A percentile compares a stretch with the other conserved stretches of the same genome.
phyloP scores from a whole-genome alignment of 2,797 vertebrate genomes.

The Decapterus maruadsi region DNA sequence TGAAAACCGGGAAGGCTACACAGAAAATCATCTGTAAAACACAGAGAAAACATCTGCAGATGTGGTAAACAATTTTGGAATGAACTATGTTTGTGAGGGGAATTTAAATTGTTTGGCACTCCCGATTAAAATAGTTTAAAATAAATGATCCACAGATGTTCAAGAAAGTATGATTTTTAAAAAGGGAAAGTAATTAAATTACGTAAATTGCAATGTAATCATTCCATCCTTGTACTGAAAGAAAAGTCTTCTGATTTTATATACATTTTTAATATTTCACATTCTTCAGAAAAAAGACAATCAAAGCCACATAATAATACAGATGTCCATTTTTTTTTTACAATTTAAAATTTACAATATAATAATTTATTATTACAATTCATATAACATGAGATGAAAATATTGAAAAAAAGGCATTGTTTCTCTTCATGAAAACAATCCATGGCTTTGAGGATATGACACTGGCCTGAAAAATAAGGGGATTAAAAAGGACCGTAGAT shows the following conservation, averaged over 20 bases:
- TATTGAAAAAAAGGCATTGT: constrained; percentile 72
- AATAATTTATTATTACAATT: constrained; percentile 85
- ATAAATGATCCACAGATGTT: constrained; percentile 14
- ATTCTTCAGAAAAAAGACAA: constrained; percentile 82
- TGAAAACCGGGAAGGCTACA: not conserved
- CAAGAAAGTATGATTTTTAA: not conserved
- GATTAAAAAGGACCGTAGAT: constrained; percentile 26
- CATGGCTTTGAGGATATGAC: constrained; percentile 74
- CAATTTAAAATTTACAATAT: constrained; percentile 86
- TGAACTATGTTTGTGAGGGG: constrained; percentile 17
- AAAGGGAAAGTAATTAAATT: not conserved
- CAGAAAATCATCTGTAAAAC: constrained; percentile 11
- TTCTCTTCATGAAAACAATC: constrained; percentile 64
- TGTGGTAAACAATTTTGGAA: constrained; percentile 26
- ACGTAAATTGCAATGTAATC: not conserved
- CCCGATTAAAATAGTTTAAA: not conserved
- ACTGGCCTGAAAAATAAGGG: constrained; percentile 38
- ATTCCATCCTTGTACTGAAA: constrained; percentile 24
- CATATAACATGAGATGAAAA: constrained; percentile 77
- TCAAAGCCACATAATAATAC: constrained; percentile 82
- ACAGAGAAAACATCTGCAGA: constrained; percentile 19
- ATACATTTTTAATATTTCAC: constrained; percentile 85
- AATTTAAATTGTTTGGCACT: constrained; percentile 3
- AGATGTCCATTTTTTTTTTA: constrained; percentile 76
- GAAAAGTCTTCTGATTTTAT: constrained; percentile 62